Evolutionary conservation across 1,140 invertebrate genomes (phyloP), one percentile per base, ranked within the genome.

Genomic region (Platyura marginata): DNA sequence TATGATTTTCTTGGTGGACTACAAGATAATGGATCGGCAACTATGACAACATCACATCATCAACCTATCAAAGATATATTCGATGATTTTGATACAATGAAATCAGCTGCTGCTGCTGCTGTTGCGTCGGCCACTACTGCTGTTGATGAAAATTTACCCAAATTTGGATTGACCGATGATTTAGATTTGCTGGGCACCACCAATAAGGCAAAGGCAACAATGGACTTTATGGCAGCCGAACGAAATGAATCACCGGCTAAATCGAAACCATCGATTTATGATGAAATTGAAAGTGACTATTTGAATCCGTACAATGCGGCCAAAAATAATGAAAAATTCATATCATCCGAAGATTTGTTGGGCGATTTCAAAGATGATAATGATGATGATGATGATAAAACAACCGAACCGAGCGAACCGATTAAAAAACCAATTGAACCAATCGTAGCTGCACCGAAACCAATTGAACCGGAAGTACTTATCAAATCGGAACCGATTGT

Each of bases 301-400:
- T 37, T 37, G n/a, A 37, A 19, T 37, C 18, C 18, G 8, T 37
- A 15, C 35, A 15, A 8, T 37, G 6, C 35, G 8, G 8, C 39
- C 21, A 19, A 59, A 44, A 57, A 60, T 38, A 57, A 58, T 47
- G 58, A 61, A 29, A 53, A 61, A 38, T 61, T 59, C 22, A 60
- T 57, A 34, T 60, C 58, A 5, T 60, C 57, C 41, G 57, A 61
- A 47, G 57, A 61, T 49, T 44, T 61, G 13, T 40, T 57, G 0
- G 50, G 53, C 9, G 57, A 61, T 36, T 60, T 60, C 18, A 57
- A 52, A 42, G 58, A 61, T n/a, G 54, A 53, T 6, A 13, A 6
- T 13, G 25, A 6, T 8, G 25, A 29, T 6, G 25, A 6, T 13
- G 6, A 13, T 8, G 25, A 29, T 29, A 8, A 8, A 6, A 8